A percentile compares a stretch with the other conserved stretches of the same genome.
Evolutionary conservation across 2,113 vertebrate species (phyloP).

Genomic region (Grammomys dolichurus): DNA sequence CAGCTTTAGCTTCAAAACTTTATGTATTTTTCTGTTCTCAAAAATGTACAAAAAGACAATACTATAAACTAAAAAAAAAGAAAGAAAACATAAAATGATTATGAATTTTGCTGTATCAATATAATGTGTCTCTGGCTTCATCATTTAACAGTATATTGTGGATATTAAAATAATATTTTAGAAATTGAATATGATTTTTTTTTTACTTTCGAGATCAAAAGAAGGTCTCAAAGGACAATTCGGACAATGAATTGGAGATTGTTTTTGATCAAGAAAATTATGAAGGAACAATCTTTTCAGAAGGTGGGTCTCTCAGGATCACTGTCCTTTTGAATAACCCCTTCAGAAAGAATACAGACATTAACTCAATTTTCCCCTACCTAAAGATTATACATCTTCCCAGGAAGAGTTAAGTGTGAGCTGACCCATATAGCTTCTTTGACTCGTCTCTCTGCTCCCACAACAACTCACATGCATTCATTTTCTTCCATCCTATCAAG

Average conservation of each 20-base stretch:
- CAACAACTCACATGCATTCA: background rate
- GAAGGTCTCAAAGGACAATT: background rate
- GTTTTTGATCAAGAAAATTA: background rate
- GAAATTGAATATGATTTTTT: constrained; percentile 28
- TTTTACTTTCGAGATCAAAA: background rate
- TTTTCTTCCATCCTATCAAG: background rate
- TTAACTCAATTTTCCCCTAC: background rate
- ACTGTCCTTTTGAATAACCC: background rate
- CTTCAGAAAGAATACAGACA: background rate
- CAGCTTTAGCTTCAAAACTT: background rate
- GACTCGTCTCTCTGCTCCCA: background rate
- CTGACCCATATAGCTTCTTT: background rate
- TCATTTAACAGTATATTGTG: background rate
- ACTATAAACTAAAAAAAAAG: background rate
- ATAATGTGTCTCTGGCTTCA: constrained; percentile 6
- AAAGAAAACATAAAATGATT: background rate
- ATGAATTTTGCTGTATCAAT: background rate
- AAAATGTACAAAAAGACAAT: constrained; percentile 3
- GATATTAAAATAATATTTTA: constrained; percentile 58
- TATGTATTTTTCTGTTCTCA: constrained; percentile 31
- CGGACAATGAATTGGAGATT: background rate
- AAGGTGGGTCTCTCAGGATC: background rate
- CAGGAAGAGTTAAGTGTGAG: background rate
- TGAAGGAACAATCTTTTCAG: background rate
- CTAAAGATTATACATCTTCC: background rate